Evolutionary conservation across 2,888 invertebrate genomes (phyloP), one percentile per base, ranked within the genome.

Genomic region (Zonitis immaculata): DNA sequence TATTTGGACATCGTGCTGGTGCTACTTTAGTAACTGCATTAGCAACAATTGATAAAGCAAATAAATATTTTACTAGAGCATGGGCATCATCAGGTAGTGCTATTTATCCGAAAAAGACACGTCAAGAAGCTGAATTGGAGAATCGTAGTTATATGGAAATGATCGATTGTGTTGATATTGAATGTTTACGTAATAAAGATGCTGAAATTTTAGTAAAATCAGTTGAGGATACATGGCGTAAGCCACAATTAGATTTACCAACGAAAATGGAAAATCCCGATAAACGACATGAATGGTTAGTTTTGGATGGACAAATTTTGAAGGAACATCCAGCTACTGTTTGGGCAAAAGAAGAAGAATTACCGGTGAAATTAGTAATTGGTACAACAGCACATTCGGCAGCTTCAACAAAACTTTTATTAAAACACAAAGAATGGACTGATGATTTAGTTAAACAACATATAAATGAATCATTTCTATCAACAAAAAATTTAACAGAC

Each of bases 41-140:
- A 35, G 82, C 67, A 75, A 86, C 59, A 72, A 82, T 78, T 9
- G 77, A 72, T 61, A 75, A 81, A 51, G 78, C 84, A 2, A 82
- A 84, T 48, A 83, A 82, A 44, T 77, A 91, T 4, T 93, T 91
- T 67, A 51, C 50, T 22, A 78, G 87, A 47, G 88, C 86, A 4
- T 92, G 92, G 92, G 82, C 90, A 1, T 85, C 91, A 0, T 90
- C 90, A 2, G 82, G 89, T 0, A 85, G 89, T 1, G 85, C 87
- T 0, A 80, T 87, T 42, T 87, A 85, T 64, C 90, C 90, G 0
- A 85, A 85, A 1, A 82, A 82, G 52, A 73, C 82, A 0, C 73
- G 88, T 6, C 73, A 76, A 1, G 80, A 83, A 53, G 80, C 84
- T 0, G 85, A 88, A 69, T 77, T 78, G 46, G 76, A 78, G 22